phyloP scores from a whole-genome alignment of 2,113 vertebrate genomes.

The Chloroceryle aenea region DNA sequence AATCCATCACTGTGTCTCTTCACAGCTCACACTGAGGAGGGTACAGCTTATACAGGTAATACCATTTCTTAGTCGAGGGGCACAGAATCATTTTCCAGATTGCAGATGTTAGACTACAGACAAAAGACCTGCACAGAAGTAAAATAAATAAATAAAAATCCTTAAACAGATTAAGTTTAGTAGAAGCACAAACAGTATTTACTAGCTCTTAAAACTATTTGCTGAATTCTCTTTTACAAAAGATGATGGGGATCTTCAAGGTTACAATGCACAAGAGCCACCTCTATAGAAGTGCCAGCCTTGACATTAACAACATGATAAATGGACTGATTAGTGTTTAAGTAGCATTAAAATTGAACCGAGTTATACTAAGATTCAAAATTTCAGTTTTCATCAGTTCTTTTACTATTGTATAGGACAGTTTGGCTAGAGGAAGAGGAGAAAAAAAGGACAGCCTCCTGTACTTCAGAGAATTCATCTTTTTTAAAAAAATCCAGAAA shows the following conservation, averaged over 20 bases:
- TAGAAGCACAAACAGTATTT: not conserved
- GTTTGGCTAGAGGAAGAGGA: not conserved
- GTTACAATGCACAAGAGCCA: conserved; percentile 23
- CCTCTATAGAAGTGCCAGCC: not conserved
- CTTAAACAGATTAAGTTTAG: not conserved
- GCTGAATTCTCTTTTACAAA: not conserved
- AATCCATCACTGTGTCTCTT: not conserved
- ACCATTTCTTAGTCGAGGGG: not conserved
- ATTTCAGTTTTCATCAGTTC: not conserved
- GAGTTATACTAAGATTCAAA: not conserved
- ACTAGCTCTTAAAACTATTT: not conserved
- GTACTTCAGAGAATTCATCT: not conserved
- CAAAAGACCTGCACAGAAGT: not conserved
- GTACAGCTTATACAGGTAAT: fast-evolving
- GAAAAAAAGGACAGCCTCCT: not conserved
- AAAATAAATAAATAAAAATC: not conserved
- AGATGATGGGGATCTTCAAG: not conserved
- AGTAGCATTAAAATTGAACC: not conserved
- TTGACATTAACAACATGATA: not conserved
- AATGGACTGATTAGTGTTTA: not conserved
- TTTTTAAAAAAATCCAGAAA: not conserved
- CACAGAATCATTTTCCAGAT: not conserved
- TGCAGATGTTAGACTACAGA: not conserved
- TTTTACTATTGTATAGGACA: not conserved
- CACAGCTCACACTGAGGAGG: not conserved